Evolutionary conservation across 2,888 invertebrate species (phyloP).

Genomic region (Smittia sp.): DNA sequence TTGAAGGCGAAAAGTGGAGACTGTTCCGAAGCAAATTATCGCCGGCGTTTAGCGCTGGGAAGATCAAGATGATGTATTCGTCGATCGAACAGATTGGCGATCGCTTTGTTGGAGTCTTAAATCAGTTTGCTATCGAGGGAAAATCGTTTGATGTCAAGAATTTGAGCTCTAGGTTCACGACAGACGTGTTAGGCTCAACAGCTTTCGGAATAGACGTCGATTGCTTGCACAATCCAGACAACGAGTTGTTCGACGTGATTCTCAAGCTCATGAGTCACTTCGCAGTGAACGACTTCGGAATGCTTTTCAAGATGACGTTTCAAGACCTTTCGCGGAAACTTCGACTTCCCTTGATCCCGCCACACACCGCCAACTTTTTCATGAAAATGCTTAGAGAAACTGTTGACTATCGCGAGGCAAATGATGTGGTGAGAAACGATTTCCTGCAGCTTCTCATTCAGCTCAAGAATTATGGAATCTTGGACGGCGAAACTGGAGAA

Average conservation of each 20-base stretch:
- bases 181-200: conserved; percentile 18
- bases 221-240: conserved; percentile 57
- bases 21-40: conserved; percentile 42
- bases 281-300: neutral
- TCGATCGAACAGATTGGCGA: conserved; percentile 46
- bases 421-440: conserved; percentile 49
- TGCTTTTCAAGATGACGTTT: neutral
- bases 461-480: conserved; percentile 48
- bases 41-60: conserved; percentile 44
- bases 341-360: neutral
- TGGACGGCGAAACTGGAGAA: too few species aligned
- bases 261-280: neutral
- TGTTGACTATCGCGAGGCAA: conserved; percentile 48
- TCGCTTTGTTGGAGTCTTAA: conserved; percentile 26
- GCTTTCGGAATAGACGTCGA: conserved; percentile 51
- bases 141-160: conserved; percentile 43
- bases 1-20: conserved; percentile 43
- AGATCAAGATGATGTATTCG: conserved; percentile 46
- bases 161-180: neutral
- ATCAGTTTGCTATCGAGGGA: neutral
- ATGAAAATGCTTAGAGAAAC: conserved; percentile 51
- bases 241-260: conserved; percentile 57
- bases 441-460: conserved; percentile 51
- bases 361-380: conserved; percentile 48
- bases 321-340: conserved; percentile 46